Evolutionary conservation across 2,113 vertebrate genomes (phyloP).

Genomic region (Azemiops feae): DNA sequence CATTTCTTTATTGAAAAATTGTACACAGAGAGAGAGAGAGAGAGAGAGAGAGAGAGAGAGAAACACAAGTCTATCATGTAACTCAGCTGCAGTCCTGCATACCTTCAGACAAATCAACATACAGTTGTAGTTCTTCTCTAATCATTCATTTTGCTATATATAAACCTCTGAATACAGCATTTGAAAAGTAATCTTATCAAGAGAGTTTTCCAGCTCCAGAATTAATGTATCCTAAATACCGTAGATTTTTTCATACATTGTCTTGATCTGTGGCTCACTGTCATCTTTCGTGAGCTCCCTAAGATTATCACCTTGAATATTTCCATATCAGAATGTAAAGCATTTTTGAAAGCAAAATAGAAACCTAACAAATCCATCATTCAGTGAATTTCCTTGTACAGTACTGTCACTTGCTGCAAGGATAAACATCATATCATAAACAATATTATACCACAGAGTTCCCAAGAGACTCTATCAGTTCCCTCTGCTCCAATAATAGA

Average conservation of each 20-base stretch:
- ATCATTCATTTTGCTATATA: neutral
- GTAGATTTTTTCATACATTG: neutral
- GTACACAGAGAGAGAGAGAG: neutral
- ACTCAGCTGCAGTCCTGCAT: neutral
- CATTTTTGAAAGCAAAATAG: neutral
- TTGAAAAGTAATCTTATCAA: neutral
- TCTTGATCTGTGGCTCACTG: neutral
- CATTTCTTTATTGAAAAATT: neutral
- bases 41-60: too few species aligned
- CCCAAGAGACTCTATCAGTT: neutral
- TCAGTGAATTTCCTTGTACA: neutral
- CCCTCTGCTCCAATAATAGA: slow-evolving; percentile 17
- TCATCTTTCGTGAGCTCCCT: neutral
- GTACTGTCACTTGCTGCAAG: neutral
- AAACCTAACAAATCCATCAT: neutral
- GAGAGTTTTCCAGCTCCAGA: neutral
- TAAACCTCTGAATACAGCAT: neutral
- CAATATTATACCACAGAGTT: slow-evolving; percentile 11
- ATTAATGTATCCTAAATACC: neutral
- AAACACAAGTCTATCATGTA: neutral
- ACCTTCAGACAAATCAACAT: neutral
- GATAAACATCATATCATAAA: slow-evolving; percentile 18
- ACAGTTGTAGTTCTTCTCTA: neutral
- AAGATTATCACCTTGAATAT: neutral
- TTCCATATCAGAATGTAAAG: neutral